phyloP scores from a whole-genome alignment of 1,140 invertebrate genomes.

The Philopotamus ludificatus region DNA sequence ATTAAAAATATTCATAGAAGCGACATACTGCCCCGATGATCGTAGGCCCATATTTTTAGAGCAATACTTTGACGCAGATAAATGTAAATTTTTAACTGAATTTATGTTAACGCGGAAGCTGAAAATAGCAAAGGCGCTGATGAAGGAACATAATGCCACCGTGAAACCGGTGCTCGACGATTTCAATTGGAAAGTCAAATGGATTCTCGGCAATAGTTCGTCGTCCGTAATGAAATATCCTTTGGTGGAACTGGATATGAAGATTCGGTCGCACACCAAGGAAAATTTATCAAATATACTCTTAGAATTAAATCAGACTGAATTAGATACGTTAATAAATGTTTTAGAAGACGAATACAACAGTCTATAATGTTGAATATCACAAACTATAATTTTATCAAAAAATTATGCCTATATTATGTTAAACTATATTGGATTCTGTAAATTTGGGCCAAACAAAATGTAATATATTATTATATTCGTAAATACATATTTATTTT shows the following conservation, averaged over 20 bases:
- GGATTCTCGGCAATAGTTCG: constrained; percentile 49
- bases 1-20: constrained; percentile 15
- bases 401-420: neutral
- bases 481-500: too few species aligned
- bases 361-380: neutral
- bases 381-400: neutral
- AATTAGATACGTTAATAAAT: constrained; percentile 45
- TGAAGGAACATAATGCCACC: constrained; percentile 45
- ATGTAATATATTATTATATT: neutral
- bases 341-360: constrained; percentile 42
- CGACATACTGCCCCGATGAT: constrained; percentile 2
- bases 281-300: constrained; percentile 39
- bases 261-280: constrained; percentile 37
- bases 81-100: constrained; percentile 39
- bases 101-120: constrained; percentile 42
- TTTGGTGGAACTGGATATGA: constrained; percentile 45
- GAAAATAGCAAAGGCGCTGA: constrained; percentile 44
- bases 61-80: constrained; percentile 29
- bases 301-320: constrained; percentile 47
- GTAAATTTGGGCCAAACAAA: neutral
- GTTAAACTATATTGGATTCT: neutral
- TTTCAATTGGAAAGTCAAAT: constrained; percentile 49
- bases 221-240: constrained; percentile 47
- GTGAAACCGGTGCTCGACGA: constrained; percentile 45
- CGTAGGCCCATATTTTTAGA: neutral